Conservation (phyloP, 2,113 vertebrate species). For the Porphyrio hochstetteri region DNA sequence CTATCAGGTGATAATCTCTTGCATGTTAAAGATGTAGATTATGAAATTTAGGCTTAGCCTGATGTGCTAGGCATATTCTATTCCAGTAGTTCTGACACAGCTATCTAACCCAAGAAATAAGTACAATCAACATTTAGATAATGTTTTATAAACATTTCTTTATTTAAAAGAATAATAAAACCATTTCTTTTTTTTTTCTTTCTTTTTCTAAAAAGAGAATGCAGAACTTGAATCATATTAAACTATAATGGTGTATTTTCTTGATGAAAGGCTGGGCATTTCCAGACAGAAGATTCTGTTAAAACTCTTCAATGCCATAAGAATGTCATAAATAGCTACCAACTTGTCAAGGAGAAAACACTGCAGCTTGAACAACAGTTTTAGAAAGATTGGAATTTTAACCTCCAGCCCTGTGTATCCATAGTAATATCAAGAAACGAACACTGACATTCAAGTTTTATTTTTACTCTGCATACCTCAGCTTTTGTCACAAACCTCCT, state of each 20-base stretch:
- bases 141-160: too few species aligned
- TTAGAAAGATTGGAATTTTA: neutral
- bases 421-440: neutral
- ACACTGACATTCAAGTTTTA: constrained; percentile 14
- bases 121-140: neutral
- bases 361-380: neutral
- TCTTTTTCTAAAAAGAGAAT: neutral
- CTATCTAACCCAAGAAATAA: neutral
- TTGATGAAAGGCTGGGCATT: neutral
- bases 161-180: neutral
- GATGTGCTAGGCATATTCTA: neutral
- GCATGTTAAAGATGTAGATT: neutral
- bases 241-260: neutral
- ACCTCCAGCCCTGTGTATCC: neutral
- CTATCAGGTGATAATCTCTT: neutral
- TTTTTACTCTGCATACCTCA: neutral
- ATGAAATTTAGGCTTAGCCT: neutral
- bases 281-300: neutral
- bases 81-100: neutral
- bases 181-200: neutral
- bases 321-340: neutral
- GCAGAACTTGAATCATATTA: neutral
- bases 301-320: neutral
- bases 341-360: neutral
- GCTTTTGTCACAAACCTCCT: constrained; percentile 10